These are phyloP conservation scores for Eucriotettix oculatus DNA, from an alignment of 2,888 invertebrate species.

Conservation along the genomic window DNA sequence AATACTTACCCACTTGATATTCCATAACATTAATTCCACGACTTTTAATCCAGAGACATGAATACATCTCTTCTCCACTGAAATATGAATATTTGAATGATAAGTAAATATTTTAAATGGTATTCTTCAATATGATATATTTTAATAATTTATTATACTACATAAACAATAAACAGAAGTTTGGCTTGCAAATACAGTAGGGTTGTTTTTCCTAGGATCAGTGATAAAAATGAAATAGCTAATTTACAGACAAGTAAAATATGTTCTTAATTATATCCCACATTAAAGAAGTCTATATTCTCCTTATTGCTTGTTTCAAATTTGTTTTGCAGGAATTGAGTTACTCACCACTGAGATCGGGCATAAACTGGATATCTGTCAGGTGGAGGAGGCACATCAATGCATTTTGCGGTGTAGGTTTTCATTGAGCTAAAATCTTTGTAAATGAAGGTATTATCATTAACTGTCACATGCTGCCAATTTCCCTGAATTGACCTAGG, in stretches of 20 bases:
- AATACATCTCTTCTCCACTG: constrained; percentile 40
- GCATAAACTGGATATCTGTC: constrained; percentile 33
- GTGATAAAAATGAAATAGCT: too few species aligned
- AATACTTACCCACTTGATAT: constrained; percentile 31
- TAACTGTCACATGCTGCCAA: constrained; percentile 38
- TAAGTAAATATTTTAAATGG: too few species aligned
- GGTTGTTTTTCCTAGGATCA: too few species aligned
- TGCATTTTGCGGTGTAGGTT: constrained; percentile 33
- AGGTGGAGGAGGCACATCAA: constrained; percentile 18
- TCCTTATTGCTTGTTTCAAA: too few species aligned
- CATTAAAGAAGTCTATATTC: too few species aligned
- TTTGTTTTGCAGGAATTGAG: neutral
- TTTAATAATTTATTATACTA: too few species aligned
- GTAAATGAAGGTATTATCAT: constrained; percentile 29
- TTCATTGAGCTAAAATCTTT: constrained; percentile 33
- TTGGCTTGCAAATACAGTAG: too few species aligned
- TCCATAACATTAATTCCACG: constrained; percentile 42
- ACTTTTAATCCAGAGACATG: constrained; percentile 39
- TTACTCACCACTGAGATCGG: constrained; percentile 34
- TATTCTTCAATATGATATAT: too few species aligned
- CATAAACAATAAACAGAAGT: too few species aligned
- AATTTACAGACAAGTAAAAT: too few species aligned
- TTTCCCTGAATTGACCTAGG: constrained; percentile 44
- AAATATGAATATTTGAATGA: constrained; percentile 9
- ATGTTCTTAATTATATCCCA: too few species aligned